Percentiles rank a stretch among this genome's conserved stretches.
Evolutionary conservation across 2,888 invertebrate species (phyloP).

Genomic region (Hypolimnas misippus): DNA sequence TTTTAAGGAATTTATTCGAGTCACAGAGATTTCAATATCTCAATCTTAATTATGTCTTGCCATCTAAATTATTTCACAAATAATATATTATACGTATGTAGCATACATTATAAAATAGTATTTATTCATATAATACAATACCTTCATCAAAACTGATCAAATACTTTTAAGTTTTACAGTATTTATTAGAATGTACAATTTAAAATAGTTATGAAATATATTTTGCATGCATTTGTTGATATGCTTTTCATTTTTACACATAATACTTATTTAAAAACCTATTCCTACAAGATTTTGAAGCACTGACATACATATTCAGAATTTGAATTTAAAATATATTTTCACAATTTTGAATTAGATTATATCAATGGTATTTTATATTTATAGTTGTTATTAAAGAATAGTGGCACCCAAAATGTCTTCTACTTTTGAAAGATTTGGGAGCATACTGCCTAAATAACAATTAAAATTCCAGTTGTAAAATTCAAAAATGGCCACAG

Average conservation of each 20-base stretch:
- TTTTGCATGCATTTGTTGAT: conserved; percentile 26
- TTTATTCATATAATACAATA: background rate
- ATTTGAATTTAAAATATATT: too few species aligned
- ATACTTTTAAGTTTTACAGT: background rate
- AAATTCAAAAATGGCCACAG: too few species aligned
- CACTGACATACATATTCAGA: too few species aligned
- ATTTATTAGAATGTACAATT: background rate
- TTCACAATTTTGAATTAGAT: too few species aligned
- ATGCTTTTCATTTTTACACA: conserved; percentile 13
- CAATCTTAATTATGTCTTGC: background rate
- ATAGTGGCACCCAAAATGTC: too few species aligned
- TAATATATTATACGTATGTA: background rate
- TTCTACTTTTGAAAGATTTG: too few species aligned
- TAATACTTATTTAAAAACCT: background rate
- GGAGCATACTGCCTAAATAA: too few species aligned
- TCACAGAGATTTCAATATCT: background rate
- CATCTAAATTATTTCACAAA: background rate
- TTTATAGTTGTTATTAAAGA: too few species aligned
- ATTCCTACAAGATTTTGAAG: too few species aligned
- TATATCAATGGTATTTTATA: too few species aligned
- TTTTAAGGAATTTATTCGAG: background rate
- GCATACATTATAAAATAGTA: background rate
- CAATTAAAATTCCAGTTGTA: too few species aligned
- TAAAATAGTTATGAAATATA: conserved; percentile 19
- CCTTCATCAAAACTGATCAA: background rate